These are phyloP conservation scores for Myiozetetes cayanensis DNA, from an alignment of 2,113 vertebrate genomes.

Conservation along the genomic window DNA sequence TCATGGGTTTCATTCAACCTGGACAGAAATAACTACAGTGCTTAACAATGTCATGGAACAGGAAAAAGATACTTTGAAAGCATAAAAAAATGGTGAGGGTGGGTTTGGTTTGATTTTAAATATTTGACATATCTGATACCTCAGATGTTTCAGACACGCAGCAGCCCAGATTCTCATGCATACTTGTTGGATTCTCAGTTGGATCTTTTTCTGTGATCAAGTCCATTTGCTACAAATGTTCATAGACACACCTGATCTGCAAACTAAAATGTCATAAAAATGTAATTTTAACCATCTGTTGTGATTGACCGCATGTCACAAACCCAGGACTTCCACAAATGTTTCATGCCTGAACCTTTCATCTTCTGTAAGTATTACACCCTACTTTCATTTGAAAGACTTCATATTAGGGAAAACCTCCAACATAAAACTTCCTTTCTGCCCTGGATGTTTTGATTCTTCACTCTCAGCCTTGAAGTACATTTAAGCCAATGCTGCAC, in stretches of 20 bases:
- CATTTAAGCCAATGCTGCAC: neutral
- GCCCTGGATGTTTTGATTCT: neutral
- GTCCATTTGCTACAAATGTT: neutral
- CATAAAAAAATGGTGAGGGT: neutral
- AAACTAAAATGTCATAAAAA: neutral
- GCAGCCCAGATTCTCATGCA: neutral
- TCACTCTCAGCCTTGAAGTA: neutral
- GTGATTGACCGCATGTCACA: neutral
- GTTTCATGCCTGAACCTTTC: neutral
- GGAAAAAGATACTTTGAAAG: neutral
- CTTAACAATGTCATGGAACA: neutral
- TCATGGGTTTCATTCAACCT: neutral
- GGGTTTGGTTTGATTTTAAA: neutral
- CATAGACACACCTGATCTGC: neutral
- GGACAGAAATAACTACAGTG: neutral
- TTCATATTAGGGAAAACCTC: neutral
- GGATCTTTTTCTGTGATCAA: neutral
- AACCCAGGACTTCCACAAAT: neutral
- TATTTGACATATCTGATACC: neutral
- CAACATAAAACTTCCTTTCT: neutral
- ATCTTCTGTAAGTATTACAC: neutral
- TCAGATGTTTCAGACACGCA: neutral
- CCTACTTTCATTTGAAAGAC: neutral
- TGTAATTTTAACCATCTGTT: neutral
- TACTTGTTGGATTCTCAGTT: neutral